phyloP scores from a whole-genome alignment of 2,888 invertebrate species.

The Drosophila anomelani region DNA sequence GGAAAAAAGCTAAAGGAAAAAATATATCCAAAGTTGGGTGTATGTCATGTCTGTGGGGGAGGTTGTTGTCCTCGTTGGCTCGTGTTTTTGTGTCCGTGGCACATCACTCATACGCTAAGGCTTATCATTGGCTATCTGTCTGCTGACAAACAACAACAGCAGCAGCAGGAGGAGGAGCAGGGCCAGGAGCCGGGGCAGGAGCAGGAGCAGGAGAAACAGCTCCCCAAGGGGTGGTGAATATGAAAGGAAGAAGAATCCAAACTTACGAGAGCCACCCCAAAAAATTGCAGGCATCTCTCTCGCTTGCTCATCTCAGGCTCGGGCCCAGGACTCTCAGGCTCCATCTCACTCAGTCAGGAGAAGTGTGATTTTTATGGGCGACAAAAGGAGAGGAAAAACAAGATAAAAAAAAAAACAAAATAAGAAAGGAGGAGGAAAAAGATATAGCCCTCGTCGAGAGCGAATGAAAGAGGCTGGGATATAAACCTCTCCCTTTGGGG shows the following conservation, averaged over 20 bases:
- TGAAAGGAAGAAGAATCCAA: slow-evolving; percentile 26
- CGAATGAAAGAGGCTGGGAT: not conserved
- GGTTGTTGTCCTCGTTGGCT: slow-evolving; percentile 50
- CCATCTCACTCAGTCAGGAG: slow-evolving; percentile 33
- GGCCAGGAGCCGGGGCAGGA: slow-evolving; percentile 15
- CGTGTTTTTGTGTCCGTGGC: slow-evolving; percentile 50
- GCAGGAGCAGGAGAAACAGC: slow-evolving; percentile 3
- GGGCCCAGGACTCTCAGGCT: not conserved
- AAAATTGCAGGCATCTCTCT: slow-evolving; percentile 24
- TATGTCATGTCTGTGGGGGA: slow-evolving; percentile 30
- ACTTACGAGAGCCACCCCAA: slow-evolving; percentile 39
- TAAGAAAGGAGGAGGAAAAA: slow-evolving; percentile 3
- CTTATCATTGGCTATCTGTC: slow-evolving; percentile 80
- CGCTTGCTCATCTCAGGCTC: not conserved
- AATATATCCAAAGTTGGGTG: not conserved
- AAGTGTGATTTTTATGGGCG: slow-evolving; percentile 54
- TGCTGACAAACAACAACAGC: slow-evolving; percentile 69
- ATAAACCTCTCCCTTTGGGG: slow-evolving; percentile 30
- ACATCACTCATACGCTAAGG: slow-evolving; percentile 78
- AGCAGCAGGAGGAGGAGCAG: slow-evolving; percentile 12
- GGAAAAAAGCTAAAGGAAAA: slow-evolving; percentile 4
- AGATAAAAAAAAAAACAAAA: slow-evolving; percentile 8
- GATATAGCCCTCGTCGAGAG: slow-evolving; percentile 10
- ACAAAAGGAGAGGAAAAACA: slow-evolving; percentile 35
- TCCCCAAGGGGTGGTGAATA: slow-evolving; percentile 7